phyloP scores from a whole-genome alignment of 2,888 invertebrate species.

The Euplexia lucipara region DNA sequence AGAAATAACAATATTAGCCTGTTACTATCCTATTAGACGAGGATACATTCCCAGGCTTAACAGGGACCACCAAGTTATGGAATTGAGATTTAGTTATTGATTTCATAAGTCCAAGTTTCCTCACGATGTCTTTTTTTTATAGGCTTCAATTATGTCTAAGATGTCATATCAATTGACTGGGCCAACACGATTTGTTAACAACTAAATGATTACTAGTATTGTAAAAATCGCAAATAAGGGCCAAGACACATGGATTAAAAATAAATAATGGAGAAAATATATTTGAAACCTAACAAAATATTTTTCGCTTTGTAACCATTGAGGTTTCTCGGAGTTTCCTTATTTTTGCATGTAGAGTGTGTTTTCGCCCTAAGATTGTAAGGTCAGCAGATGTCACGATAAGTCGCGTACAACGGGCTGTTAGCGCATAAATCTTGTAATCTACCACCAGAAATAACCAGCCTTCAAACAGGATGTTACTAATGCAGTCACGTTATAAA shows the following conservation, averaged over 20 bases:
- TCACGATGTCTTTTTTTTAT: too few relatives aligned
- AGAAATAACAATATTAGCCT: too few relatives aligned
- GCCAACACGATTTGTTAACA: too few relatives aligned
- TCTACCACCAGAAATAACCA: constrained; percentile 70
- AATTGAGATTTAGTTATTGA: too few relatives aligned
- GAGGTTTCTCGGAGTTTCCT: not conserved
- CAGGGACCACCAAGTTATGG: too few relatives aligned
- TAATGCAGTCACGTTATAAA: constrained; percentile 24
- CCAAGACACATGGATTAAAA: not conserved
- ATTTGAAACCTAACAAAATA: not conserved
- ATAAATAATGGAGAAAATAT: constrained; percentile 4
- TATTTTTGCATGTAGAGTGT: constrained; percentile 34
- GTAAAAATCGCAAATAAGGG: constrained; percentile 18
- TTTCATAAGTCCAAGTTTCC: too few relatives aligned
- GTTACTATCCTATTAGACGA: too few relatives aligned
- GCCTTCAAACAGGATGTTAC: constrained; percentile 72
- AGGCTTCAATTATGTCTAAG: too few relatives aligned
- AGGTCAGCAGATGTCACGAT: constrained; percentile 80
- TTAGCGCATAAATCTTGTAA: constrained; percentile 83
- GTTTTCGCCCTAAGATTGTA: constrained; percentile 62
- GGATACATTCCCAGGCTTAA: too few relatives aligned
- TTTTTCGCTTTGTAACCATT: not conserved
- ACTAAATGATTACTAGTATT: constrained; percentile 12
- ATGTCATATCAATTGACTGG: too few relatives aligned
- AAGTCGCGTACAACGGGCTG: constrained; percentile 65